A percentile compares a stretch with the other conserved stretches of the same genome.
phyloP scores from a whole-genome alignment of 2,888 invertebrate species.

The Tortrix viridana region DNA sequence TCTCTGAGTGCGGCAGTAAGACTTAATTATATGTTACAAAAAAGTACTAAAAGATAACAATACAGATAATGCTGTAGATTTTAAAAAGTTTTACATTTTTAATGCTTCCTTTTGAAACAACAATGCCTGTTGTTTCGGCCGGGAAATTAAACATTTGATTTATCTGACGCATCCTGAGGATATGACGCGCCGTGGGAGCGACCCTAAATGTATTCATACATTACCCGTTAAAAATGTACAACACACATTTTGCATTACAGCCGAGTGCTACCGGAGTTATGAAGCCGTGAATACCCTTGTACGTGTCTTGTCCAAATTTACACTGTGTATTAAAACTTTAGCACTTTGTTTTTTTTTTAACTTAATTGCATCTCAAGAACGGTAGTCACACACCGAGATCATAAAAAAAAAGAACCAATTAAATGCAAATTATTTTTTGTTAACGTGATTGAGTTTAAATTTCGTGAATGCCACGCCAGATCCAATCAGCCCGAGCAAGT shows the following conservation, averaged over 20 bases:
- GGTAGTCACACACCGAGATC: conserved; percentile 48
- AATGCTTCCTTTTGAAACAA: conserved; percentile 43
- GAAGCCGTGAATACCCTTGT: conserved; percentile 48
- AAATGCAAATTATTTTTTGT: conserved; percentile 34
- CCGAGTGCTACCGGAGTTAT: conserved; percentile 34
- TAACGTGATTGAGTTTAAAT: conserved; percentile 47
- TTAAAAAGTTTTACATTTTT: conserved; percentile 41
- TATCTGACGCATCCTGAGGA: conserved; percentile 67
- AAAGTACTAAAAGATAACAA: conserved; percentile 25
- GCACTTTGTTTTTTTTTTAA: conserved; percentile 58
- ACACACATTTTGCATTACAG: conserved; percentile 62
- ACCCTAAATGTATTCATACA: conserved; percentile 49
- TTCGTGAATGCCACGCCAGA: conserved; percentile 60
- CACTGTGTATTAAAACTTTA: conserved; percentile 50
- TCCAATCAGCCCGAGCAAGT: conserved; percentile 60
- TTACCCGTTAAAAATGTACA: conserved; percentile 59
- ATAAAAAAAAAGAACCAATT: conserved; percentile 51
- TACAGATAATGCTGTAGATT: conserved; percentile 14
- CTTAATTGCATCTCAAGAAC: conserved; percentile 59
- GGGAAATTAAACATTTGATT: conserved; percentile 78
- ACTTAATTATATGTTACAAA: too few species aligned
- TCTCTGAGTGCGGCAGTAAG: too few species aligned
- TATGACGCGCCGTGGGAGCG: conserved; percentile 66
- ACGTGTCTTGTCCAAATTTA: conserved; percentile 47
- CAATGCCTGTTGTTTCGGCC: conserved; percentile 66